Evolutionary conservation across 2,113 vertebrate species (phyloP).

Genomic region (Rana temporaria): DNA sequence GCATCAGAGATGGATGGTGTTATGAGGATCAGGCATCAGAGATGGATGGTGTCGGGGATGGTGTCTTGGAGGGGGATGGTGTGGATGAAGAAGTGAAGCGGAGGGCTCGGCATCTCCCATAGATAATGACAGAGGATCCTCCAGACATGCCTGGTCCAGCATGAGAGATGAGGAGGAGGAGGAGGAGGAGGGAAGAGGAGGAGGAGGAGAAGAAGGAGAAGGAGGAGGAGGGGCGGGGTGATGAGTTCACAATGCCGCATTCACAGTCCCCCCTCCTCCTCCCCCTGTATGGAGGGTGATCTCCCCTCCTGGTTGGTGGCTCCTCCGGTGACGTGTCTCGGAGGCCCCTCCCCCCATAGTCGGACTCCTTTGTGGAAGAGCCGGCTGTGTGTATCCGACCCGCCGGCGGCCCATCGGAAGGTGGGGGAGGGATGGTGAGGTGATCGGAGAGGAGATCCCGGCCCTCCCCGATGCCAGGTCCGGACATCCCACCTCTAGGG

Average conservation of each 20-base stretch:
- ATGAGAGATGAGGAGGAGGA: too few relatives aligned
- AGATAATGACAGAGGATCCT: too few relatives aligned
- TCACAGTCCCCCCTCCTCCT: too few relatives aligned
- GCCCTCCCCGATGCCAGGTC: constrained; percentile 5
- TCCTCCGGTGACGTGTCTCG: constrained; percentile 26
- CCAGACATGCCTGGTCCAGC: too few relatives aligned
- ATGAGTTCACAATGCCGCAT: constrained; percentile 25
- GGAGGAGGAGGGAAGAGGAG: too few relatives aligned
- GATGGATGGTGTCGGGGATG: too few relatives aligned
- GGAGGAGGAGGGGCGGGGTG: background rate
- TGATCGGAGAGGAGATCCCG: constrained; percentile 17
- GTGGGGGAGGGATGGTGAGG: constrained; percentile 21
- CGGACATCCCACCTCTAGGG: constrained; percentile 33
- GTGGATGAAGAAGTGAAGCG: too few relatives aligned
- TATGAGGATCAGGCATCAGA: too few relatives aligned
- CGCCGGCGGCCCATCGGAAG: background rate
- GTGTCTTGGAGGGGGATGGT: too few relatives aligned
- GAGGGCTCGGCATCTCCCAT: too few relatives aligned
- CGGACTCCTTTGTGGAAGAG: constrained; percentile 16
- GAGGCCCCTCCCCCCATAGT: background rate
- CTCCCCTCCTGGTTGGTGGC: constrained; percentile 6
- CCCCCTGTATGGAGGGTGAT: background rate
- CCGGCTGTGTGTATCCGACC: background rate
- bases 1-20: too few relatives aligned
- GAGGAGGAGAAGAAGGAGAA: too few relatives aligned